Percentiles rank a stretch among this genome's conserved stretches.
Conservation (phyloP, 1,140 invertebrate genomes). For the Drosophila ogumai region DNA sequence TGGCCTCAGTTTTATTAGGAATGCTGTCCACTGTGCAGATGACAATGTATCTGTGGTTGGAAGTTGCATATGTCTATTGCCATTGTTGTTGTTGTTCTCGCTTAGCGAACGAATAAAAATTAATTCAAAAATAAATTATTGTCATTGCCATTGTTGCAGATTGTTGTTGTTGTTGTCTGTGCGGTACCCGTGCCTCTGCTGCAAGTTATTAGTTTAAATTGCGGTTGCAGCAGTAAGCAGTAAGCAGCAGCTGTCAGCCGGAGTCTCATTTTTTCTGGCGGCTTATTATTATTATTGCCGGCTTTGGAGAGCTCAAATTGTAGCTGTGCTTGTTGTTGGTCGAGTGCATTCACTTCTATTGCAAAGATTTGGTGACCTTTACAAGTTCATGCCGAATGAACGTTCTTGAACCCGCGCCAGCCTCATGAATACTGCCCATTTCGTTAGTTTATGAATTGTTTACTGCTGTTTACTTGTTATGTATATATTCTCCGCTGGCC, state of each 20-base stretch:
- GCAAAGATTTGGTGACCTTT: constrained; percentile 63
- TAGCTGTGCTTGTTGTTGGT: constrained; percentile 17
- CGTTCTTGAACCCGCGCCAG: constrained; percentile 64
- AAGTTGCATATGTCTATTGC: constrained; percentile 48
- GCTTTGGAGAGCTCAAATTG: constrained; percentile 42
- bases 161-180: constrained; percentile 19
- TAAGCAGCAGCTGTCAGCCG: constrained; percentile 46
- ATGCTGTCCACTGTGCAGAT: constrained; percentile 6
- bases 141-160: constrained; percentile 70
- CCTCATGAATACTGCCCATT: constrained; percentile 14
- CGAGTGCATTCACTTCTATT: constrained; percentile 76
- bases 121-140: constrained; percentile 81
- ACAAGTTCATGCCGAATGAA: constrained; percentile 73
- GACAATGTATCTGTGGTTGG: constrained; percentile 51
- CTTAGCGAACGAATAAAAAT: constrained; percentile 74
- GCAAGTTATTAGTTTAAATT: constrained; percentile 79
- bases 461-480: constrained; percentile 17
- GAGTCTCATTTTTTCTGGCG: constrained; percentile 19
- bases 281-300: constrained; percentile 64
- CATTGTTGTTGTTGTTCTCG: constrained; percentile 42
- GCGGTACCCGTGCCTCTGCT: constrained; percentile 30
- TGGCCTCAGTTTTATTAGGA: neutral
- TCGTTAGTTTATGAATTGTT: constrained; percentile 27
- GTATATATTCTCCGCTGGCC: neutral
- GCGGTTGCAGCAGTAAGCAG: constrained; percentile 60